Conservation (phyloP, 2,888 invertebrate species). For the Drosophila percnosoma region DNA sequence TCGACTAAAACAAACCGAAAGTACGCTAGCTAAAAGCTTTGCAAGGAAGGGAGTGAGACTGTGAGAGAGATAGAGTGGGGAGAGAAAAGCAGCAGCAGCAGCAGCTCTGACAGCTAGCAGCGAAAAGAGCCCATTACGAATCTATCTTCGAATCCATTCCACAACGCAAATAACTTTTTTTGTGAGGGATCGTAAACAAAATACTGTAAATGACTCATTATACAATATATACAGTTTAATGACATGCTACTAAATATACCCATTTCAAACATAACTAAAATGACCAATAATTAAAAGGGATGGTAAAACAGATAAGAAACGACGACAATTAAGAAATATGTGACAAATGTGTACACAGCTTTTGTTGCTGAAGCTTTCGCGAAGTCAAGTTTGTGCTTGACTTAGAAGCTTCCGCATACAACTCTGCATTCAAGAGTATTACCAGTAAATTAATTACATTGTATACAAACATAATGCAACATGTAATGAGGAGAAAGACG, state of each 20-base stretch:
- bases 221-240: not conserved
- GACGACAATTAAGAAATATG: not conserved
- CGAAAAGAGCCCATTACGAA: not conserved
- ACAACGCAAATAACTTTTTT: not conserved
- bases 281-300: not conserved
- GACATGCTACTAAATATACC: no score
- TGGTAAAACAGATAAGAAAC: not conserved
- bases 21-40: not conserved
- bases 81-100: not conserved
- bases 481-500: not conserved
- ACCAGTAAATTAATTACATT: not conserved
- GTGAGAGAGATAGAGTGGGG: not conserved
- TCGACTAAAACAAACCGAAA: constrained; percentile 23
- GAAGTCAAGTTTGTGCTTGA: not conserved
- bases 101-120: not conserved
- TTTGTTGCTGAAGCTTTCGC: not conserved
- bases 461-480: not conserved
- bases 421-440: not conserved
- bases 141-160: not conserved
- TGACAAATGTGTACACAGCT: no score
- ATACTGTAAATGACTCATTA: not conserved
- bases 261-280: no score
- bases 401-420: not conserved
- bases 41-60: not conserved
- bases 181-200: not conserved